Evolutionary conservation across 2,888 invertebrate genomes (phyloP), one percentile per base, ranked within the genome.

Genomic region (Zhuqinia jingwanae): DNA sequence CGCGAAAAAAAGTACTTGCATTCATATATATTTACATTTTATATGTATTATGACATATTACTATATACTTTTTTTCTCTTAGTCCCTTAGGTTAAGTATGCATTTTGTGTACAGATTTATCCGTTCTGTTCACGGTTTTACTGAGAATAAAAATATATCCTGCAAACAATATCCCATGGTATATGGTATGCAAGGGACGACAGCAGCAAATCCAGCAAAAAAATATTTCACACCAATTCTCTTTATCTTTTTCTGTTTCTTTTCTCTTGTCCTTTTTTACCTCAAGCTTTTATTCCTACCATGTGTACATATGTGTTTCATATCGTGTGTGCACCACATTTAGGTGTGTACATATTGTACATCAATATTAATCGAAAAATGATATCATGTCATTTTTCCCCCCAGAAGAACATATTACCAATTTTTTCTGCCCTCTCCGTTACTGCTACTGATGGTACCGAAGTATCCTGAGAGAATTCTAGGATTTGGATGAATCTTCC

Each of bases 331-430:
- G n/a, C n/a, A n/a, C n/a, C n/a, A n/a, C n/a, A n/a, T n/a, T n/a
- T n/a, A n/a, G n/a, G n/a, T n/a, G n/a, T n/a, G n/a, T n/a, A n/a
- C n/a, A n/a, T n/a, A n/a, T n/a, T 36, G 5, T 36, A 8, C 42
- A 42, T 65, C 65, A 65, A 65, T 65, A 65, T 65, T 65, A 20
- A 65, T 65, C 65, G 42, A 1, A 20, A 36, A 63, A n/a, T 63
- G 11, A 25, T 65, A 42, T 36, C 45, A 47, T 22, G 42, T 11
- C 68, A 68, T 25, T 20, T 65, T 68, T 22, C 22, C n/a, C n/a
- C n/a, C n/a, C n/a, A n/a, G n/a, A 17, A 11, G 1, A 42, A 25
- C 10, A 36, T 17, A 45, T 68, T 47, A 68, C 45, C 68, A 45
- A 42, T 22, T 22, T 25, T 27, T 22, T 45, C 22, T 42, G 2